Evolutionary conservation across 2,888 invertebrate genomes (phyloP).

Genomic region (Molorchus minor): DNA sequence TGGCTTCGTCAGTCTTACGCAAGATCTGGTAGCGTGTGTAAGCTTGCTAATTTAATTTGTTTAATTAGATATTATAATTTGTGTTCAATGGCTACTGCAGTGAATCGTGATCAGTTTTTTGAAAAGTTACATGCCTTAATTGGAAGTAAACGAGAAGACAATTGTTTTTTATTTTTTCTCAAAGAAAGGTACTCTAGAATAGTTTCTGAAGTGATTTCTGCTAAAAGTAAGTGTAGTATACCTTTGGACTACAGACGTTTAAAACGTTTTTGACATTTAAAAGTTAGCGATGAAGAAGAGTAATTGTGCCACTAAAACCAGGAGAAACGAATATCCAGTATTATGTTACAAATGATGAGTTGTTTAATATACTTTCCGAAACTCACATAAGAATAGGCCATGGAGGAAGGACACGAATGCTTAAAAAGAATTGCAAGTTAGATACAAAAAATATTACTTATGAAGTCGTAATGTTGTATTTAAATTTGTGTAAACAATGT

Average conservation of each 20-base stretch:
- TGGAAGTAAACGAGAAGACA: constrained; percentile 46
- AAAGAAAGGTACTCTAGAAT: constrained; percentile 46
- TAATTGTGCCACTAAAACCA: constrained; percentile 44
- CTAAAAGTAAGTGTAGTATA: too few relatives aligned
- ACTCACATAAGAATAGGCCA: constrained; percentile 47
- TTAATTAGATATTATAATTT: constrained; percentile 36
- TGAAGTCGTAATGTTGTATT: constrained; percentile 46
- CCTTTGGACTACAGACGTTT: too few relatives aligned
- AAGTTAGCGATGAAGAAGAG: constrained; percentile 42
- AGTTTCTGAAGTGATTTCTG: too few relatives aligned
- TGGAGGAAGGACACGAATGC: constrained; percentile 48
- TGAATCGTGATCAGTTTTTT: constrained; percentile 41
- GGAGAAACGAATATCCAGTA: too few relatives aligned
- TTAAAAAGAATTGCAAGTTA: constrained; percentile 48
- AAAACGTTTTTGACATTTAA: constrained; percentile 47
- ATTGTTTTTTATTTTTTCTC: constrained; percentile 46
- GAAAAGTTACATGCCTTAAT: constrained; percentile 43
- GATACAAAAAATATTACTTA: constrained; percentile 50
- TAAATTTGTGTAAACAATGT: constrained; percentile 45
- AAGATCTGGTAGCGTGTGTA: too few relatives aligned
- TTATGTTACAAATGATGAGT: too few relatives aligned
- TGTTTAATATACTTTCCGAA: too few relatives aligned
- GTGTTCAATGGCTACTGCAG: constrained; percentile 40
- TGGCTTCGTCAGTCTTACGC: too few relatives aligned
- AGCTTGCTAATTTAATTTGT: too few relatives aligned